Percentiles rank a stretch among this genome's conserved stretches.
Conservation (phyloP, 2,113 vertebrate species). For the Onychostoma macrolepis region DNA sequence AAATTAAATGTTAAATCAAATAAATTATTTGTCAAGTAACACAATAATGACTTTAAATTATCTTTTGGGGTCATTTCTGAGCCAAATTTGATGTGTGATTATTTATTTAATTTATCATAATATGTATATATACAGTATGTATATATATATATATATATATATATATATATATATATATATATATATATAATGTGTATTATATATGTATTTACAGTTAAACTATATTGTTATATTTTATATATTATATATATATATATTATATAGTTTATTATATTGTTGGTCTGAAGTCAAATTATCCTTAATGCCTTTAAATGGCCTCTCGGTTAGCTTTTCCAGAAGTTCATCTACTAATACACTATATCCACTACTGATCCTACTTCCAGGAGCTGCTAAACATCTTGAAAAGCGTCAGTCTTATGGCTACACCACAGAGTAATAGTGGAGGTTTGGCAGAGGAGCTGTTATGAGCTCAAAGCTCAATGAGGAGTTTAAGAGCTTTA, state of each 20-base stretch:
- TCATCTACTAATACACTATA: neutral
- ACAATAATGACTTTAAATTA: too few relatives aligned
- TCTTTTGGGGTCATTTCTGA: too few relatives aligned
- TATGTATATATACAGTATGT: too few relatives aligned
- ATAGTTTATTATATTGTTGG: neutral
- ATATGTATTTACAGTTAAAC: neutral
- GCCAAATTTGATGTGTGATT: too few relatives aligned
- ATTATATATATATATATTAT: too few relatives aligned
- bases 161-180: too few relatives aligned
- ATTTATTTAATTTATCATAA: too few relatives aligned
- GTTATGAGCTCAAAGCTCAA: constrained; percentile 11
- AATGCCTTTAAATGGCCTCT: neutral
- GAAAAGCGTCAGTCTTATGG: constrained; percentile 11
- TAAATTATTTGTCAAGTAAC: too few relatives aligned
- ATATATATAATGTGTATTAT: too few relatives aligned
- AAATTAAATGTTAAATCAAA: too few relatives aligned
- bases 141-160: too few relatives aligned
- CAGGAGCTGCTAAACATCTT: constrained; percentile 2
- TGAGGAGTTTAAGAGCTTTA: constrained; percentile 13
- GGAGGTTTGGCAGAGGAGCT: neutral
- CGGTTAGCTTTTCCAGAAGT: neutral
- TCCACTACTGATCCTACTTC: neutral
- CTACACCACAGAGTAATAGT: neutral
- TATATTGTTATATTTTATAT: too few relatives aligned
- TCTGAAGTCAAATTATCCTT: neutral